Evolutionary conservation across 2,797 vertebrate species (phyloP).

Genomic region (Mormyrops attenuatus): DNA sequence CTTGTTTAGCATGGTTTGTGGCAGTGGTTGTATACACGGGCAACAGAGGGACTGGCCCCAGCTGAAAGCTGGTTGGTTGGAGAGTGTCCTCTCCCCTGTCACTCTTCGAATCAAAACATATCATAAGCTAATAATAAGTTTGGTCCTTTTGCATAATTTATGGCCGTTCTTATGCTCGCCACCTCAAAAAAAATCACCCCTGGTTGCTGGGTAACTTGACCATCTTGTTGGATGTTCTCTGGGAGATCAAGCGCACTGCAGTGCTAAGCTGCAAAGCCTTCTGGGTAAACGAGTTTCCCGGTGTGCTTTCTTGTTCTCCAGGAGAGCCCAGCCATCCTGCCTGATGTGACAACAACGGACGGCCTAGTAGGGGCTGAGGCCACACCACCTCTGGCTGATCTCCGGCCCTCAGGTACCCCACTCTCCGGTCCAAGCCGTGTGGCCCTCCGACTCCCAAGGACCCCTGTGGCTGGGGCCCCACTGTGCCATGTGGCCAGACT

Average conservation of each 20-base stretch:
- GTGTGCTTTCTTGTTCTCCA: conserved; percentile 29
- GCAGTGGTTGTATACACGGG: neutral
- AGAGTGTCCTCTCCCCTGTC: neutral
- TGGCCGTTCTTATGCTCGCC: neutral
- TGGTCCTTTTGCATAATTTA: neutral
- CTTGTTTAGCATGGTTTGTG: neutral
- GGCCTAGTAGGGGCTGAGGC: conserved; percentile 46
- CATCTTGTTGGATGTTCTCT: neutral
- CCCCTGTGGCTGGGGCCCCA: conserved; percentile 42
- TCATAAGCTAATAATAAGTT: neutral
- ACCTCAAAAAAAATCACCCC: neutral
- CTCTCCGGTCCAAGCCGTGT: conserved; percentile 60
- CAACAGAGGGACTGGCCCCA: neutral
- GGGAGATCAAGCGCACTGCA: neutral
- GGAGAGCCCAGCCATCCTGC: conserved; percentile 55
- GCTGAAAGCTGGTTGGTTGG: neutral
- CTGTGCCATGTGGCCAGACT: conserved; percentile 59
- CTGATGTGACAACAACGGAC: conserved; percentile 54
- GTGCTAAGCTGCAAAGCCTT: neutral
- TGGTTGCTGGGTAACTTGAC: neutral
- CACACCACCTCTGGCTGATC: conserved; percentile 40
- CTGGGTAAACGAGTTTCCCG: neutral
- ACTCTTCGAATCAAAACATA: neutral
- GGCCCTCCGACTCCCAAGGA: neutral
- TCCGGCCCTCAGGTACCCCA: conserved; percentile 74